Conservation (phyloP, 1,140 invertebrate genomes). For the Acromyrmex heyeri region DNA sequence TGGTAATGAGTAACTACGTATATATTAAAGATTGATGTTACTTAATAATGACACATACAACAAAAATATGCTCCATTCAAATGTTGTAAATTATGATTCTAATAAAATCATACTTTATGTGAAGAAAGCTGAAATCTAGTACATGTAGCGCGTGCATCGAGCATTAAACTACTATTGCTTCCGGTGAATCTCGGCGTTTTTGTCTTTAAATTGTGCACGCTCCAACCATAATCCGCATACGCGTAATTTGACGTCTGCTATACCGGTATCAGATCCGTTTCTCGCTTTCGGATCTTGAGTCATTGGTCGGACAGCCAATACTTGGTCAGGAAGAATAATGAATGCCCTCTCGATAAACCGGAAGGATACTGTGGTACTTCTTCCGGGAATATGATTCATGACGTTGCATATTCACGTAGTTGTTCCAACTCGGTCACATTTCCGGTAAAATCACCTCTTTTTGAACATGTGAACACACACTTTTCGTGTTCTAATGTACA, state of each 20-base stretch:
- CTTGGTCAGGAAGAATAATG: background rate
- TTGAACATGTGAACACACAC: background rate
- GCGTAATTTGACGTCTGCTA: constrained; percentile 42
- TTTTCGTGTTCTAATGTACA: background rate
- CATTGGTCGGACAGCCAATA: constrained; percentile 11
- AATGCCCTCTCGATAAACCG: constrained; percentile 41
- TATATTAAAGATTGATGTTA: background rate
- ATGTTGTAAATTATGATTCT: background rate
- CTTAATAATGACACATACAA: background rate
- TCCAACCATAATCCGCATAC: constrained; percentile 27
- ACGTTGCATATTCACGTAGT: constrained; percentile 21
- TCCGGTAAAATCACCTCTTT: constrained; percentile 39
- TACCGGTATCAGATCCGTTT: constrained; percentile 38
- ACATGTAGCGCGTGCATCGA: constrained; percentile 28
- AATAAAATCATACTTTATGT: constrained; percentile 12
- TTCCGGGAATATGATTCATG: constrained; percentile 31
- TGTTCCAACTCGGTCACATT: constrained; percentile 34
- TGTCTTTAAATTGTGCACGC: constrained; percentile 47
- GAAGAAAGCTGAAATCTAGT: constrained; percentile 21
- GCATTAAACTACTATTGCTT: constrained; percentile 55
- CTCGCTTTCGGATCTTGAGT: constrained; percentile 46
- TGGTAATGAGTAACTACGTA: background rate
- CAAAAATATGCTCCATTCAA: background rate
- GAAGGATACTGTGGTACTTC: constrained; percentile 75
- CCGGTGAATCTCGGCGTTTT: constrained; percentile 38